Evolutionary conservation across 1,140 invertebrate species (phyloP).

Genomic region (Steinernema khuongi): DNA sequence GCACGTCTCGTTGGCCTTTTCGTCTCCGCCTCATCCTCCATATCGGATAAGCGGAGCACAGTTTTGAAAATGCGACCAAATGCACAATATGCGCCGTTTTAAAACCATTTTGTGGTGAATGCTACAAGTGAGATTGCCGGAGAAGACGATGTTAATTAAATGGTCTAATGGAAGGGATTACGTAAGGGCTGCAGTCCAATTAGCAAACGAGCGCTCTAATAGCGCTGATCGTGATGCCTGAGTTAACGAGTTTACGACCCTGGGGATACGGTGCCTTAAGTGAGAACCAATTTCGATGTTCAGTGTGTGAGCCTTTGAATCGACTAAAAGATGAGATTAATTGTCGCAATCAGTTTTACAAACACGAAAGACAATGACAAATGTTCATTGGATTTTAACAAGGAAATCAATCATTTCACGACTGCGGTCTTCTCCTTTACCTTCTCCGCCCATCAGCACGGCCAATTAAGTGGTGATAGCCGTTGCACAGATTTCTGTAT

Average conservation of each 20-base stretch:
- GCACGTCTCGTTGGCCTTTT: not conserved
- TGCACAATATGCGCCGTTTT: no score
- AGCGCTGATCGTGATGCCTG: not conserved
- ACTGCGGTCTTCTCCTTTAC: not conserved
- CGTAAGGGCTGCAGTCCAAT: not conserved
- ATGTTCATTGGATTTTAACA: constrained; percentile 11
- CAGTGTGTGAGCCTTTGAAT: not conserved
- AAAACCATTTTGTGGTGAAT: no score
- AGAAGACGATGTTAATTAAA: not conserved
- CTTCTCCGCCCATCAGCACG: not conserved
- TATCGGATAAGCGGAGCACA: no score
- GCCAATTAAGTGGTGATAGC: not conserved
- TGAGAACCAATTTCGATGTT: not conserved
- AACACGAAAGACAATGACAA: constrained; percentile 11
- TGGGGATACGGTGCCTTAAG: not conserved
- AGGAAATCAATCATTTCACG: constrained; percentile 6
- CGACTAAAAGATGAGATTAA: not conserved
- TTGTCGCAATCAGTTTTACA: constrained; percentile 3
- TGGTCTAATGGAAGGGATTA: not conserved
- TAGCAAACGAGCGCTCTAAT: not conserved
- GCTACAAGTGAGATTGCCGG: not conserved
- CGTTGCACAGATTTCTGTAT: no score
- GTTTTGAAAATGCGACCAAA: no score
- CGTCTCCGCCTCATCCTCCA: not conserved
- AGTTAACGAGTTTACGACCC: not conserved